A percentile compares a stretch with the other conserved stretches of the same genome.
Conservation (phyloP, 2,888 invertebrate genomes). For the Ophion obscuratus region DNA sequence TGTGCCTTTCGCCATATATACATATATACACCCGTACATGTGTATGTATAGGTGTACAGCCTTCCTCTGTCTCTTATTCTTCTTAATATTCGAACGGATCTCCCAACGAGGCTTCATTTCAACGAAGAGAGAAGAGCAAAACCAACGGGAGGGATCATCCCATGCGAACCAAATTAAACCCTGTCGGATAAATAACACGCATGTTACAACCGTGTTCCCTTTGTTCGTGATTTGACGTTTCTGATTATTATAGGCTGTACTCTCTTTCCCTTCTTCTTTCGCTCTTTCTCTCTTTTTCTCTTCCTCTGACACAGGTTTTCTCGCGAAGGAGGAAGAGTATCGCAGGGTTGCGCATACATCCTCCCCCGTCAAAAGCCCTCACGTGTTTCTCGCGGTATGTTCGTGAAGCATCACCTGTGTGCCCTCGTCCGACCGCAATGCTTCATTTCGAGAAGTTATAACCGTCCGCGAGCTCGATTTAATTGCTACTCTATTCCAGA, state of each 20-base stretch:
- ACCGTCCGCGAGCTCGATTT: neutral
- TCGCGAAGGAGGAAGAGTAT: neutral
- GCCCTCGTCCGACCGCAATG: neutral
- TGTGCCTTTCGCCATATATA: conserved; percentile 11
- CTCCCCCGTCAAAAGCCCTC: conserved; percentile 52
- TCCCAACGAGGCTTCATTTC: conserved; percentile 57
- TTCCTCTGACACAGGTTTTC: conserved; percentile 17
- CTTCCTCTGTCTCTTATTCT: conserved; percentile 53
- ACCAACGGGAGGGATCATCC: conserved; percentile 75
- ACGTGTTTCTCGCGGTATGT: conserved; percentile 15
- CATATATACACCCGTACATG: neutral
- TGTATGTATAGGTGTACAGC: neutral
- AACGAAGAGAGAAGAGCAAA: conserved; percentile 47
- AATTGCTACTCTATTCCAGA: conserved; percentile 15
- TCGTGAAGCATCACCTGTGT: neutral
- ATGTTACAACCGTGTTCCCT: conserved; percentile 77
- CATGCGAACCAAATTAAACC: conserved; percentile 83
- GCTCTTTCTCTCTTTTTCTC: conserved; percentile 24
- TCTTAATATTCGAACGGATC: conserved; percentile 61
- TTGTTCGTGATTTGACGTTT: conserved; percentile 81
- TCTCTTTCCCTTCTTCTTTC: conserved; percentile 22
- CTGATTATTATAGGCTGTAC: conserved; percentile 74
- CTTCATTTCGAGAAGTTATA: conserved; percentile 1
- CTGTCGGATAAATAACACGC: conserved; percentile 83
- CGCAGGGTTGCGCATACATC: conserved; percentile 37